Evolutionary conservation across 2,797 vertebrate species (phyloP).

Genomic region (Anableps anableps): DNA sequence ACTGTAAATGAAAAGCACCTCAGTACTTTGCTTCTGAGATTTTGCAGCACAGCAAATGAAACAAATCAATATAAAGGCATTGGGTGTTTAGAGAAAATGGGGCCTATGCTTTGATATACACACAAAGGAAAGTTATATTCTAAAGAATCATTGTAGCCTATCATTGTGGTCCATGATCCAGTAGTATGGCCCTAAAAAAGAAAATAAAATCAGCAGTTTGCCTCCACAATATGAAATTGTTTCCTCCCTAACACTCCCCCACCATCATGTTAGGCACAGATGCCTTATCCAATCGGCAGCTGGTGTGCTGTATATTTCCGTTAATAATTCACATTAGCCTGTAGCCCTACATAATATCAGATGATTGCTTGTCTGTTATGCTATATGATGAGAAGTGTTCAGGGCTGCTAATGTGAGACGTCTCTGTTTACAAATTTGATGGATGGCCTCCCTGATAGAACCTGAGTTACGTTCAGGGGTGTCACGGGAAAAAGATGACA

Average conservation of each 20-base stretch:
- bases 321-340: constrained; percentile 81
- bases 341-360: constrained; percentile 78
- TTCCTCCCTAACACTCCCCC: constrained; percentile 32
- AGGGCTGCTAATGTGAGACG: constrained; percentile 79
- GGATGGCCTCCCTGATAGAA: constrained; percentile 81
- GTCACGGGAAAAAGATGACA: constrained; percentile 82
- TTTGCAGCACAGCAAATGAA: constrained; percentile 40
- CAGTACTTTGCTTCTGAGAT: constrained; percentile 30
- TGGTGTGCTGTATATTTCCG: constrained; percentile 71
- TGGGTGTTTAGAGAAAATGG: constrained; percentile 40
- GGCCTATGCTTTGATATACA: constrained; percentile 49
- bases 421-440: constrained; percentile 84
- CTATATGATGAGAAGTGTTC: constrained; percentile 81
- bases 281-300: constrained; percentile 72
- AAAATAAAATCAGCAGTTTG: constrained; percentile 58
- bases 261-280: constrained; percentile 67
- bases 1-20: constrained; percentile 44
- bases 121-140: constrained; percentile 23
- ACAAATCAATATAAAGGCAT: constrained; percentile 53
- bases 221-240: constrained; percentile 62
- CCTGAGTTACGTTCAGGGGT: constrained; percentile 77
- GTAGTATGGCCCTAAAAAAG: constrained; percentile 35
- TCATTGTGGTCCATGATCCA: constrained; percentile 11
- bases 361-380: constrained; percentile 82
- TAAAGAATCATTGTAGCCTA: constrained; percentile 9